A percentile compares a stretch with the other conserved stretches of the same genome.
Evolutionary conservation across 2,797 vertebrate species (phyloP).

Genomic region (Kryptopterus vitreolus): DNA sequence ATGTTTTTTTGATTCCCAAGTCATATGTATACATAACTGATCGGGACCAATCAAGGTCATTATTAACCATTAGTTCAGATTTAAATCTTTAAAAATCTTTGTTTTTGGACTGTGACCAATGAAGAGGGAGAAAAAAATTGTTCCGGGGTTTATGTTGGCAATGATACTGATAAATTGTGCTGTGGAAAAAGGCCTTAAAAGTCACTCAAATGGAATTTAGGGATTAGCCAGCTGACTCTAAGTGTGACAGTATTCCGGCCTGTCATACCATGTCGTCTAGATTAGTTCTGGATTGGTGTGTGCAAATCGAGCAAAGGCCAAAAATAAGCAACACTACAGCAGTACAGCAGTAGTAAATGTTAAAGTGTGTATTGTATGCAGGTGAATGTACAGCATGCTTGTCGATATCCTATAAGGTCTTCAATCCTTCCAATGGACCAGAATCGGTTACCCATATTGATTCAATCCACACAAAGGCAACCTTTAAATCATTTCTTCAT

Average conservation of each 20-base stretch:
- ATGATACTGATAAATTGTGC: neutral
- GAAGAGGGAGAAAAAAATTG: neutral
- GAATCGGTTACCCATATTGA: conserved; percentile 4
- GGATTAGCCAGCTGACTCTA: conserved; percentile 35
- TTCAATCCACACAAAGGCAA: conserved; percentile 15
- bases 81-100: neutral
- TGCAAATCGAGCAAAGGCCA: neutral
- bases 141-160: neutral
- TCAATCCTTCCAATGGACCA: conserved; percentile 11
- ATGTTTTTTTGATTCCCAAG: neutral
- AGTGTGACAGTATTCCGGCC: conserved; percentile 7
- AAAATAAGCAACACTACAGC: neutral
- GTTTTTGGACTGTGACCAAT: neutral
- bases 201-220: conserved; percentile 27
- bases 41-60: neutral
- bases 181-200: neutral
- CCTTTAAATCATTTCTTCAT: conserved; percentile 16
- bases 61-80: neutral
- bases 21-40: neutral
- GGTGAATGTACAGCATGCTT: conserved; percentile 19
- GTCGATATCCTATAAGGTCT: conserved; percentile 18
- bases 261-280: conserved; percentile 15
- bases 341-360: neutral
- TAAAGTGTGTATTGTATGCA: conserved; percentile 8
- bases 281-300: conserved; percentile 4